Percentiles rank a stretch among this genome's conserved stretches.
Evolutionary conservation across 2,797 vertebrate species (phyloP).

Genomic region (Onychomys torridus): DNA sequence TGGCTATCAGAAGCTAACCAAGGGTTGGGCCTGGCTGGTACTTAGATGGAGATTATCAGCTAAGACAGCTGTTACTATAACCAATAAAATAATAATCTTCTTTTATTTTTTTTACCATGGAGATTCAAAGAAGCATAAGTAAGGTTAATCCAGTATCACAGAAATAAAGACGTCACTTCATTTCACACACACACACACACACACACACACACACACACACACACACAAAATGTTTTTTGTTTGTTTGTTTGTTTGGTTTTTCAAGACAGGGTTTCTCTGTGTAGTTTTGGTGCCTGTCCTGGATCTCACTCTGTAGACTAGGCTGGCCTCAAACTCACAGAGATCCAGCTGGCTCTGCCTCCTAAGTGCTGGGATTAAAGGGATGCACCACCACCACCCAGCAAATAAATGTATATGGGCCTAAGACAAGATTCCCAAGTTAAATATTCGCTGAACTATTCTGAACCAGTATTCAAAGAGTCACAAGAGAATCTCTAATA

Average conservation of each 20-base stretch:
- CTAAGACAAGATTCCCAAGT: slow-evolving; percentile 9
- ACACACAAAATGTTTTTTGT: too few species aligned
- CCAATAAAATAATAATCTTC: background rate
- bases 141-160: slow-evolving; percentile 32
- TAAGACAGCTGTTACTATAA: slow-evolving; percentile 23
- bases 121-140: slow-evolving; percentile 50
- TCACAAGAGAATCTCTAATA: slow-evolving; percentile 32
- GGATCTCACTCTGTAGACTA: too few species aligned
- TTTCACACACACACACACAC: too few species aligned
- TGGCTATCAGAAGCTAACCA: background rate
- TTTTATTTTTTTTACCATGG: background rate
- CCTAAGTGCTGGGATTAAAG: too few species aligned
- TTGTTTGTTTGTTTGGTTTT: too few species aligned
- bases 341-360: too few species aligned
- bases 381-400: too few species aligned
- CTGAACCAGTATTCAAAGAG: slow-evolving; percentile 32
- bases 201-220: too few species aligned
- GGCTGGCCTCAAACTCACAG: too few species aligned
- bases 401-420: background rate
- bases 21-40: background rate
- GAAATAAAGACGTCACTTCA: background rate
- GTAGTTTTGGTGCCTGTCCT: too few species aligned
- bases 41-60: background rate
- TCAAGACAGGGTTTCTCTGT: too few species aligned
- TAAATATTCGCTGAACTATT: slow-evolving; percentile 52